Evolutionary conservation across 2,888 invertebrate species (phyloP), one percentile per base, ranked within the genome.

Genomic region (Palloptera scutellata): DNA sequence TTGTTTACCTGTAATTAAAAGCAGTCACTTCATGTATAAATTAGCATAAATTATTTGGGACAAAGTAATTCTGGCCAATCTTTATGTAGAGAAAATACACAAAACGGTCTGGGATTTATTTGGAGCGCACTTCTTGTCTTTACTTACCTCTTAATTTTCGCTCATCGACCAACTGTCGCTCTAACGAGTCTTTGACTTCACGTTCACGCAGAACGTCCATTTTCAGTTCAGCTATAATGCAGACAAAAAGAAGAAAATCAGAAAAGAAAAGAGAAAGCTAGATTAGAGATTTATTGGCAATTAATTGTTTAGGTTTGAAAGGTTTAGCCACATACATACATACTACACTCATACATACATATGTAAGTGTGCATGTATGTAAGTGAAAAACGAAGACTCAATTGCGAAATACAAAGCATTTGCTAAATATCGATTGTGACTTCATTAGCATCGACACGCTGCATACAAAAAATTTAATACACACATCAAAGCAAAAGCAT

Each of bases 171-270:
- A 97, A 90, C 87, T 96, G 96, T 86, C 96, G 91, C 87, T 97
- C 97, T 81, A 97, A 86, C 81, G 93, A 95, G 87, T 96, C 96
- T 87, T 96, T 93, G 71, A 95, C 91, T 88, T 97, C 97, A 80
- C 96, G 88, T 87, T 97, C 97, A 80, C 96, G 89, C 74, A 96
- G 87, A 72, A 97, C 92, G 86, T 97, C 97, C 94, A 96, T 95
- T 87, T 96, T 96, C 77, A 97, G 88, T 87, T 97, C 97, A 83
- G 96, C 97, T 97, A 30, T 43, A 64, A 51, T 61, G 13, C 45
- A 51, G 61, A 53, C 12, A 60, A 42, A 58, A 48, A 67, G 20
- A 48, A 70, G 58, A 55, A 11, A 53, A 55, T 12, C 61, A 19
- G 19, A 61, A 64, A 60, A 64, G 66, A 71, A 67, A 64, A 52